phyloP scores from a whole-genome alignment of 2,888 invertebrate genomes.

The Caenorhabditis wallacei region DNA sequence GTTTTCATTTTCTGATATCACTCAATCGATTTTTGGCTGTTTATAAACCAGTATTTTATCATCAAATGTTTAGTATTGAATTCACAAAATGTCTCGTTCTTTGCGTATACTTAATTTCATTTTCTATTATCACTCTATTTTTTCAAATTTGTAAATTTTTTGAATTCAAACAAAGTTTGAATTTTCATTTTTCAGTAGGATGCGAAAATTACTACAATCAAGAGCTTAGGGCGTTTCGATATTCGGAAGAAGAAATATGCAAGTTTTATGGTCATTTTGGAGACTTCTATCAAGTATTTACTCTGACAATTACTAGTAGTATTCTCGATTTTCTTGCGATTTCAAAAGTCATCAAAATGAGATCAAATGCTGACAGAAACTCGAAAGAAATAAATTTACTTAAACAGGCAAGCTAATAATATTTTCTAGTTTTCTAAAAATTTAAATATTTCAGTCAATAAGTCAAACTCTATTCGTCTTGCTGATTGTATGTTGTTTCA shows the following conservation, averaged over 20 bases:
- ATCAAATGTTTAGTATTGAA: constrained; percentile 23
- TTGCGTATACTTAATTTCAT: not conserved
- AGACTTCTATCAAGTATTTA: constrained; percentile 45
- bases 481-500: constrained; percentile 30
- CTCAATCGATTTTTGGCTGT: constrained; percentile 48
- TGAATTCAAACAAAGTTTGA: too few relatives aligned
- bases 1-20: constrained; percentile 32
- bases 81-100: constrained; percentile 30
- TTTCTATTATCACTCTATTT: constrained; percentile 31
- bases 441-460: constrained; percentile 29
- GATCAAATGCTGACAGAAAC: constrained; percentile 15
- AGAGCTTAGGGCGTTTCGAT: constrained; percentile 27
- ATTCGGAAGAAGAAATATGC: constrained; percentile 28
- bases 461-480: constrained; percentile 40
- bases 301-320: constrained; percentile 24
- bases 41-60: constrained; percentile 25
- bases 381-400: constrained; percentile 35
- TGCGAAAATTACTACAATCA: constrained; percentile 46
- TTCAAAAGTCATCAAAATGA: constrained; percentile 27
- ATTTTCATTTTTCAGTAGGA: constrained; percentile 27
- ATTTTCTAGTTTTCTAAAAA: not conserved
- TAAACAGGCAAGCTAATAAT: constrained; percentile 24
- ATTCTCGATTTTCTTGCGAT: constrained; percentile 35
- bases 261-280: constrained; percentile 19
- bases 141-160: constrained; percentile 41